phyloP scores from a whole-genome alignment of 2,888 invertebrate genomes.

The Flexamia atlantica region DNA sequence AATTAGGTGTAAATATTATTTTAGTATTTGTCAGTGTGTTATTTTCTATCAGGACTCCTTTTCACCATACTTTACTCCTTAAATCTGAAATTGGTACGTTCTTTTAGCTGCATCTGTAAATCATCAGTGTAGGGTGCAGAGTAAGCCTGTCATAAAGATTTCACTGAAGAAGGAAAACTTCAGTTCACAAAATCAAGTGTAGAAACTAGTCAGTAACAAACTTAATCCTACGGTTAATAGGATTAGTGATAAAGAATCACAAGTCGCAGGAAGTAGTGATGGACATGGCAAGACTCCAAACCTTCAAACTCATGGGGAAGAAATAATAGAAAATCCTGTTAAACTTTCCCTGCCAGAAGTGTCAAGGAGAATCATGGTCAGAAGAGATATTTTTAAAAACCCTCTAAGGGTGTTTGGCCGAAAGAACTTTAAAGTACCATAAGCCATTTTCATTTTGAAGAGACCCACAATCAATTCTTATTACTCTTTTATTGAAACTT shows the following conservation, averaged over 20 bases:
- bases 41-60: too few species aligned
- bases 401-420: slow-evolving; percentile 38
- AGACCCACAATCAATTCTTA: too few species aligned
- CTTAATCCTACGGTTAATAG: not conserved
- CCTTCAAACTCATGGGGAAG: not conserved
- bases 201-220: not conserved
- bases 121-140: not conserved
- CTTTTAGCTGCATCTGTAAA: not conserved
- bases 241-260: not conserved
- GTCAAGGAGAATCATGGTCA: slow-evolving; percentile 29
- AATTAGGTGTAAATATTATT: too few species aligned
- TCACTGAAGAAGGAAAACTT: slow-evolving; percentile 1
- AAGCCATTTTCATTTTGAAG: too few species aligned
- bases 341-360: not conserved
- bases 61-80: too few species aligned
- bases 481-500: too few species aligned
- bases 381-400: slow-evolving; percentile 42
- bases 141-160: not conserved
- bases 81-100: not conserved
- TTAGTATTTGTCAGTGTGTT: too few species aligned
- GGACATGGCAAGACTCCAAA: not conserved
- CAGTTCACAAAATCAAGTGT: not conserved
- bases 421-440: slow-evolving; percentile 24
- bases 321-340: not conserved
- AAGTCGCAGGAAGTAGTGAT: not conserved